These are phyloP conservation scores for Zeugodacus cucurbitae DNA, from an alignment of 1,140 invertebrate species.

Conservation along the genomic window DNA sequence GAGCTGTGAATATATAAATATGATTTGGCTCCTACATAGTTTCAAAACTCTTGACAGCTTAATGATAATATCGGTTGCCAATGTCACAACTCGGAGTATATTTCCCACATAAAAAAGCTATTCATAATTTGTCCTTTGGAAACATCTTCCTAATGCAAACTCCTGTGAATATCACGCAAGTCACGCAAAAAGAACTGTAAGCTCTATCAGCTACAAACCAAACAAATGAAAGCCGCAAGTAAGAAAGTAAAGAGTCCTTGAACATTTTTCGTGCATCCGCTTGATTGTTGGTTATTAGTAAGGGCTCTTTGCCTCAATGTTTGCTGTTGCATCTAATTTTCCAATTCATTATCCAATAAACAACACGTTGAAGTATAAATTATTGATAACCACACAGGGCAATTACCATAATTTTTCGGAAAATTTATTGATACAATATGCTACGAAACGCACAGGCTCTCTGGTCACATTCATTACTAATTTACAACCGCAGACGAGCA, in stretches of 20 bases:
- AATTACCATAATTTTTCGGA: conserved; percentile 21
- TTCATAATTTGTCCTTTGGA: too few relatives aligned
- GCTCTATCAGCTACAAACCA: not conserved
- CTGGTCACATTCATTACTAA: not conserved
- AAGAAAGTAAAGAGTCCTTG: not conserved
- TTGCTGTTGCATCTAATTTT: not conserved
- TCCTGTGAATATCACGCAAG: too few relatives aligned
- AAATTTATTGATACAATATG: not conserved
- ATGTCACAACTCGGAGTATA: too few relatives aligned
- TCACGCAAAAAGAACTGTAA: not conserved
- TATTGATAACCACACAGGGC: not conserved
- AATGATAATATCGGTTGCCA: too few relatives aligned
- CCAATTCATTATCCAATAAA: not conserved
- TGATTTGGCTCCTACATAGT: too few relatives aligned
- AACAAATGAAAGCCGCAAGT: not conserved
- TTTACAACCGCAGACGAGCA: not conserved
- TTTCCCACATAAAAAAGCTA: too few relatives aligned
- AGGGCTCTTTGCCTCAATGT: not conserved
- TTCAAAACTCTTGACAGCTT: too few relatives aligned
- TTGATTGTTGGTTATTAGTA: not conserved
- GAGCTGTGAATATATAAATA: too few relatives aligned
- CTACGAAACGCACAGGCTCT: not conserved
- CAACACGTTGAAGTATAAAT: not conserved
- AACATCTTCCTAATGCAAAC: too few relatives aligned
- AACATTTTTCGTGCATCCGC: not conserved